These are phyloP conservation scores for Pristionchus japonicus DNA, from an alignment of 2,888 invertebrate genomes.

Conservation along the genomic window DNA sequence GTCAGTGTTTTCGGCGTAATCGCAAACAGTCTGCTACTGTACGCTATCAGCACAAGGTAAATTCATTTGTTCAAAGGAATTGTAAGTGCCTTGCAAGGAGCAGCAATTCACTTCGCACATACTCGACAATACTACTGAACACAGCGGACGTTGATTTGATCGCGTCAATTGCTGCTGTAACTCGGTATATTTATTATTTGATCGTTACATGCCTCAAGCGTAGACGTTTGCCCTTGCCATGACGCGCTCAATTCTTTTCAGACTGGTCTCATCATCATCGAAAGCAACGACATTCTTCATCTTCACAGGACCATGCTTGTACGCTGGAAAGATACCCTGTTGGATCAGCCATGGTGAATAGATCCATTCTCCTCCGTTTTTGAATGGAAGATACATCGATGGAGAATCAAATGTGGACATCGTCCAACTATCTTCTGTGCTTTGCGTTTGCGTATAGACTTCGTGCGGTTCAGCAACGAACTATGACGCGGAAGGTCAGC, in stretches of 20 bases:
- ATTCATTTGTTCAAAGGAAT: not conserved
- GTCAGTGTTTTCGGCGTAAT: not conserved
- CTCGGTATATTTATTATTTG: not conserved
- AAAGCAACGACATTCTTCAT: not conserved
- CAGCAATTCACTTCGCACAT: not conserved
- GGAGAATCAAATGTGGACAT: not conserved
- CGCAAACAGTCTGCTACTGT: not conserved
- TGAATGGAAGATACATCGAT: too few species aligned
- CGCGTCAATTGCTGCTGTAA: not conserved
- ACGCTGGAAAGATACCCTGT: not conserved
- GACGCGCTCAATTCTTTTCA: not conserved
- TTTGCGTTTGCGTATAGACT: not conserved
- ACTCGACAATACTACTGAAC: not conserved
- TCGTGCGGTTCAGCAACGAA: not conserved
- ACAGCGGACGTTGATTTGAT: not conserved
- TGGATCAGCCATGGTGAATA: not conserved
- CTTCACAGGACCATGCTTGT: not conserved
- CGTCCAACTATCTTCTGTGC: conserved; percentile 17
- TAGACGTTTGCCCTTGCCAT: not conserved
- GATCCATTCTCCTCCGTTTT: too few species aligned
- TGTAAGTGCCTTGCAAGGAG: not conserved
- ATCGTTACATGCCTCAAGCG: not conserved
- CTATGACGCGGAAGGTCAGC: too few species aligned
- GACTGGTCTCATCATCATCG: not conserved
- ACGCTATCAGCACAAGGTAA: not conserved